Evolutionary conservation across 2,888 invertebrate species (phyloP).

Genomic region (Ametastegia equiseti): DNA sequence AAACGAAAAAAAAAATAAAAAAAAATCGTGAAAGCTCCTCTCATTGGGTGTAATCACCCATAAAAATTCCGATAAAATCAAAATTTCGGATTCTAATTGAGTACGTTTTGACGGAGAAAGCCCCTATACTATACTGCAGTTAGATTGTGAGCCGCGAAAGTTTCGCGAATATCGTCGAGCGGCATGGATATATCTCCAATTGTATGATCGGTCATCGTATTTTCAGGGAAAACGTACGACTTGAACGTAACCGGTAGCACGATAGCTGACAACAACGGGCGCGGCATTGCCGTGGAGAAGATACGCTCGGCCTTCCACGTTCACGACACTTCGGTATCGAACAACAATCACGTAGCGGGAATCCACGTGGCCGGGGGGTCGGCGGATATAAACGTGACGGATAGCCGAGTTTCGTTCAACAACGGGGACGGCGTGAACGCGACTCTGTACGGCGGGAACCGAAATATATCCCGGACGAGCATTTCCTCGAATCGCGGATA

Average conservation of each 20-base stretch:
- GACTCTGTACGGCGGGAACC: constrained; percentile 95
- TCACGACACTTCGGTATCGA: constrained; percentile 88
- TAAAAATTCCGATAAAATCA: no score
- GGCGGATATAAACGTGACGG: constrained; percentile 95
- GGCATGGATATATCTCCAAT: no score
- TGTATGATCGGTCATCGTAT: constrained; percentile 46
- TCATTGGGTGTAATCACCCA: no score
- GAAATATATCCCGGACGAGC: constrained; percentile 92
- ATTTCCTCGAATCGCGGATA: constrained; percentile 93
- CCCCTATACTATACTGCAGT: no score
- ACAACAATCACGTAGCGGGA: constrained; percentile 94
- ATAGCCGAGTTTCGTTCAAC: constrained; percentile 93
- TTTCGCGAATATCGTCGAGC: no score
- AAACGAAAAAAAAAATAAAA: no score
- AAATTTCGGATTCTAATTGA: no score
- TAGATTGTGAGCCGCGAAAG: no score
- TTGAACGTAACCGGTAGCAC: constrained; percentile 91
- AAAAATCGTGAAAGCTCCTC: no score
- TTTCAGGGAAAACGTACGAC: constrained; percentile 85
- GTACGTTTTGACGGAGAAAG: no score
- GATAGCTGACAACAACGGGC: constrained; percentile 93
- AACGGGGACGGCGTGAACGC: constrained; percentile 97
- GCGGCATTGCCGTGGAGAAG: constrained; percentile 96
- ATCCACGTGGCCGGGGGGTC: constrained; percentile 94
- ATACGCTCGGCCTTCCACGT: constrained; percentile 93